Evolutionary conservation across 1,140 invertebrate genomes (phyloP), one percentile per base, ranked within the genome.

Genomic region (Teleopsis dalmanni): DNA sequence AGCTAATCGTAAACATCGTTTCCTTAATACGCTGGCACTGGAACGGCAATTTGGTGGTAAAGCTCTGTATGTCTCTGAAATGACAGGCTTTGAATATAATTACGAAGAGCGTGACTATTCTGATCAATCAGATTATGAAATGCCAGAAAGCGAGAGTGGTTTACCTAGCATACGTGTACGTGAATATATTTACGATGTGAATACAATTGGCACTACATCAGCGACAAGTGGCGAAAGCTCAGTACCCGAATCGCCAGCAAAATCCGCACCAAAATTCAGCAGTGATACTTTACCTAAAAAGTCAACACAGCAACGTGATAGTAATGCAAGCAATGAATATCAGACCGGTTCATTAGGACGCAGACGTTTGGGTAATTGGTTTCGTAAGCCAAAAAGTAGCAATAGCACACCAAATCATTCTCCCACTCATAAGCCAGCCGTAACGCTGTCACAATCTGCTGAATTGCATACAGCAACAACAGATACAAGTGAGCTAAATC

Each of bases 41-140:
- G 68, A 71, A 44, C 58, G 68, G 6, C 67, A 70, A 21, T 71
- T 71, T 49, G 57, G 65, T 7, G 68, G 67, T n/a, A 64, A 62
- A 22, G 57, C 57, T 2, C 42, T 71, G 6, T 69, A 62, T 42
- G 56, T 71, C 1, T 65, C 65, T 1, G 68, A 71, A 43, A 62
- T 71, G 59, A 53, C 60, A 6, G 64, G 63, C 11, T 63, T 59
- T 10, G 66, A 69, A 22, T 65, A 67, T 42, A 49, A 50, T 21
- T 61, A 60, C 47, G 68, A 61, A 13, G 65, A 66, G 29, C 50
- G 62, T 4, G 54, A 56, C 3, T 44, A 36, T 33, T 60, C 60
- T 7, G 63, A 66, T 47, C 64, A 67, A 36, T 67, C 64, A 6
- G 65, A 70, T 19, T 65, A 66, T 26, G 65, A 69, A 41, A 35